Conservation (phyloP, 2,888 invertebrate species). For the Drosophila robusta region DNA sequence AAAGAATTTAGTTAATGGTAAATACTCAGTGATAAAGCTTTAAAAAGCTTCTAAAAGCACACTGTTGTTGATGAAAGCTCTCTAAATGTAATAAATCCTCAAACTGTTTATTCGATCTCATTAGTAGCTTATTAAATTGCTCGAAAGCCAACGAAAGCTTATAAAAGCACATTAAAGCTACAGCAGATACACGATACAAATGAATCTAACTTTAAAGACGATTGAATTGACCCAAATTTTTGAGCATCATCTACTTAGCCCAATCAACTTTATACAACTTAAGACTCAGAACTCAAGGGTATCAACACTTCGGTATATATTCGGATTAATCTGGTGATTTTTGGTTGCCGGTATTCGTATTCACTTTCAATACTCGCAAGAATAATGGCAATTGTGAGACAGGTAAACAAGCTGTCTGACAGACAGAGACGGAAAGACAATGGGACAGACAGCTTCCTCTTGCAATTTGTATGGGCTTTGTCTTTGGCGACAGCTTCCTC, state of each 20-base stretch:
- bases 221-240: not conserved
- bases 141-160: not conserved
- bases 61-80: too few relatives aligned
- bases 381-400: conserved; percentile 73
- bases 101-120: too few relatives aligned
- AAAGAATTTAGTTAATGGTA: too few relatives aligned
- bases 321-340: conserved; percentile 1
- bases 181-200: too few relatives aligned
- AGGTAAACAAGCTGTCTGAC: conserved; percentile 57
- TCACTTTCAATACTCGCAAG: conserved; percentile 66
- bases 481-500: conserved; percentile 77
- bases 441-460: conserved; percentile 65
- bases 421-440: conserved; percentile 18
- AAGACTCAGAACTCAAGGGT: conserved; percentile 8
- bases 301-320: conserved; percentile 16
- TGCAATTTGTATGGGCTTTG: conserved; percentile 72
- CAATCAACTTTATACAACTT: not conserved
- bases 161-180: not conserved
- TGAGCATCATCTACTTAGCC: too few relatives aligned
- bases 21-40: too few relatives aligned
- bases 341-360: conserved; percentile 20
- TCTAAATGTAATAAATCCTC: too few relatives aligned
- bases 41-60: not conserved
- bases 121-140: too few relatives aligned
- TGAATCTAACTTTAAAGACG: too few relatives aligned